phyloP scores from a whole-genome alignment of 53 echinoderm and acorn worm genomes.

The Hippasteria phrygiana region DNA sequence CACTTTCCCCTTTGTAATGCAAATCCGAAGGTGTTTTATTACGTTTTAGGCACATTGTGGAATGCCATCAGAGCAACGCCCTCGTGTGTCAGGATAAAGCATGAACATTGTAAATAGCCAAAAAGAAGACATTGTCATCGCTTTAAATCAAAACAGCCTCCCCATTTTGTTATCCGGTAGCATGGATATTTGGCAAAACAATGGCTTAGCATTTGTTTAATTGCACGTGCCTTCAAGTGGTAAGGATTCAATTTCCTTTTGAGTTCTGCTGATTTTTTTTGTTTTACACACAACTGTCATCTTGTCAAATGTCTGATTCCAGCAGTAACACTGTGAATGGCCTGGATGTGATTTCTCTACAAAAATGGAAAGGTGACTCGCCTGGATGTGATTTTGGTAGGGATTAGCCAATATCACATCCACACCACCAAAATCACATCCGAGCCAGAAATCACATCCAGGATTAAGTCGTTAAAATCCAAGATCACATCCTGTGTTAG shows the following conservation, averaged over 20 bases:
- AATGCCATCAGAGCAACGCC: background rate
- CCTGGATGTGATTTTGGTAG: too few relatives aligned
- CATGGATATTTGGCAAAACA: background rate
- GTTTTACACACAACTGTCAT: background rate
- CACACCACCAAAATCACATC: too few relatives aligned
- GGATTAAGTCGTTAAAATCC: too few relatives aligned
- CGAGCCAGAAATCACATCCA: too few relatives aligned
- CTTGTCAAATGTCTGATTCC: slow-evolving; percentile 13
- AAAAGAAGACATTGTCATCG: background rate
- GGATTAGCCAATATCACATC: too few relatives aligned
- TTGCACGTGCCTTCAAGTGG: background rate
- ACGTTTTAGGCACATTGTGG: background rate
- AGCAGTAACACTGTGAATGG: slow-evolving; percentile 12
- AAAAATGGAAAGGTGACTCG: too few relatives aligned
- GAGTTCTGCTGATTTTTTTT: background rate
- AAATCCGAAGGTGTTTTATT: background rate
- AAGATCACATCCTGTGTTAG: too few relatives aligned
- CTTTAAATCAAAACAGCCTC: background rate
- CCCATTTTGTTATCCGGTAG: background rate
- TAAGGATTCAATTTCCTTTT: background rate
- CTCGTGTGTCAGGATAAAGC: background rate
- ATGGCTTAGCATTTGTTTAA: background rate
- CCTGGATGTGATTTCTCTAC: too few relatives aligned
- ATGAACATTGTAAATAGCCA: background rate
- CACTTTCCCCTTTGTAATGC: background rate